Percentiles rank a stretch among this genome's conserved stretches.
Evolutionary conservation across 1,140 invertebrate species (phyloP).

Genomic region (Thalassaphorura encarpata): DNA sequence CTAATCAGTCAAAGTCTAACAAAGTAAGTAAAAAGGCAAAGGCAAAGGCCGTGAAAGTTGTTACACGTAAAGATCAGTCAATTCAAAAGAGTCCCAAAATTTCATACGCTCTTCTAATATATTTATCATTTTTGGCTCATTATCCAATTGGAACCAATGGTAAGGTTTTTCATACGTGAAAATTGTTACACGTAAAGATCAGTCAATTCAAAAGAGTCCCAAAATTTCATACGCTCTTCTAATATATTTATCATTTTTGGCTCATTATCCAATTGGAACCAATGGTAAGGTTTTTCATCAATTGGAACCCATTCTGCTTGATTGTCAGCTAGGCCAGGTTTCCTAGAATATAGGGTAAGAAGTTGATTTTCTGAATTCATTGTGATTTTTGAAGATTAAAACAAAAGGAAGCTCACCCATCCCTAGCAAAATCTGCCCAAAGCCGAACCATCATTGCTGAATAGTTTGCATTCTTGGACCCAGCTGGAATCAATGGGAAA

Average conservation of each 20-base stretch:
- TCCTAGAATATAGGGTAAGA: no score
- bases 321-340: background rate
- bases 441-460: slow-evolving; percentile 16
- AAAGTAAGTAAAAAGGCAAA: no score
- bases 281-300: slow-evolving; percentile 1
- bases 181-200: background rate
- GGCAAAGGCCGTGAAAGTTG: no score
- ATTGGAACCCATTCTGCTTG: slow-evolving; percentile 1
- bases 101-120: slow-evolving; percentile 12
- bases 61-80: slow-evolving; percentile 8
- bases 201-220: background rate
- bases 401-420: slow-evolving; percentile 17
- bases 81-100: slow-evolving; percentile 23
- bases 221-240: background rate
- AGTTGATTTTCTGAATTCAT: no score
- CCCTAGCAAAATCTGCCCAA: slow-evolving; percentile 20
- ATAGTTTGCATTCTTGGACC: slow-evolving; percentile 13
- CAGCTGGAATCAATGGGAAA: slow-evolving; percentile 12
- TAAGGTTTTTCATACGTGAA: background rate
- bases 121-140: background rate
- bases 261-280: background rate
- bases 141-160: slow-evolving; percentile 15
- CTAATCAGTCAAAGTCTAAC: no score
- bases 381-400: no score
- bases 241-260: background rate